phyloP scores from a whole-genome alignment of 2,797 vertebrate genomes.

The Chelmon rostratus region DNA sequence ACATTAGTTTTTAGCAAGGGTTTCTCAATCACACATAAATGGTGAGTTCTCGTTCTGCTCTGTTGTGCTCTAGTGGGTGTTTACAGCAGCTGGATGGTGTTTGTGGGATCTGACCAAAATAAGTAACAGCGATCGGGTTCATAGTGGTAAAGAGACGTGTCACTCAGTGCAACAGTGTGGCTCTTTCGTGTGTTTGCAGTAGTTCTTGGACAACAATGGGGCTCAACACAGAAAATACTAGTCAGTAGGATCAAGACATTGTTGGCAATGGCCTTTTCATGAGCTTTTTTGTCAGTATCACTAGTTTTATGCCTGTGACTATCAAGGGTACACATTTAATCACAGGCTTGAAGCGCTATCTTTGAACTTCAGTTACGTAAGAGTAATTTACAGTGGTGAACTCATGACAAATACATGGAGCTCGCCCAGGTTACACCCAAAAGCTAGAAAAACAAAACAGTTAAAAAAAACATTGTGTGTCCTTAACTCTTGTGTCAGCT shows the following conservation, averaged over 20 bases:
- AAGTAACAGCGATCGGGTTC: background rate
- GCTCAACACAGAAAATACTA: background rate
- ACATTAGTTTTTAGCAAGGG: background rate
- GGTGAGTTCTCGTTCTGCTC: too few species aligned
- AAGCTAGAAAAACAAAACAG: background rate
- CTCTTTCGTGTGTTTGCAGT: background rate
- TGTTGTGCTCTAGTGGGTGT: background rate
- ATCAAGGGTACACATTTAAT: background rate
- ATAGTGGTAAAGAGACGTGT: background rate
- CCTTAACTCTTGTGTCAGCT: background rate
- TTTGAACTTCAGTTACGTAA: background rate
- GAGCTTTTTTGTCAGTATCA: background rate
- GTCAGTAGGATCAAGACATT: background rate
- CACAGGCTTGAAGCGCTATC: background rate
- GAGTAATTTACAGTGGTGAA: background rate
- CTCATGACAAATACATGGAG: background rate
- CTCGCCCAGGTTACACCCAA: slow-evolving; percentile 19
- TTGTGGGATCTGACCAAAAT: background rate
- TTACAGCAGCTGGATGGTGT: background rate
- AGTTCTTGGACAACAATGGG: background rate
- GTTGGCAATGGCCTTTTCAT: background rate
- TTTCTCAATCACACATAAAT: background rate
- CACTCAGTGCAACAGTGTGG: background rate
- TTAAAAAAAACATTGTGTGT: background rate
- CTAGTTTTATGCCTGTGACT: background rate